Evolutionary conservation across 2,113 vertebrate genomes (phyloP).

Genomic region (Trochalopteron elliotii): DNA sequence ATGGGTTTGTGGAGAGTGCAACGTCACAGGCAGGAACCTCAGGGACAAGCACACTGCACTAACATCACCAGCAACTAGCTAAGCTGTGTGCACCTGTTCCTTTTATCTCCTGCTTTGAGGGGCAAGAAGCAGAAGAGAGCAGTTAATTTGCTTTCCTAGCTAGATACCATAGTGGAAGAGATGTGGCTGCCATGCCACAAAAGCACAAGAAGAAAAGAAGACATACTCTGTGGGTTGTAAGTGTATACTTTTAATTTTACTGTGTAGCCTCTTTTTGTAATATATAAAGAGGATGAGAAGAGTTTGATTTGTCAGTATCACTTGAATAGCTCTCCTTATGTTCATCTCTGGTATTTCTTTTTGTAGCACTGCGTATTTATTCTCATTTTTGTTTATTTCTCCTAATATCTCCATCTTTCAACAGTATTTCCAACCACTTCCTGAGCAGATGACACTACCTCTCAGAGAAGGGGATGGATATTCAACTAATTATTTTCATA

Average conservation of each 20-base stretch:
- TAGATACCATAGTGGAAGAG: background rate
- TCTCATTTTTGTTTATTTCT: background rate
- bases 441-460: background rate
- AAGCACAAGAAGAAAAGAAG: background rate
- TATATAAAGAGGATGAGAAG: background rate
- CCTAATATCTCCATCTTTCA: background rate
- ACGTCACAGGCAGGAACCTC: background rate
- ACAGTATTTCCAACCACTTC: background rate
- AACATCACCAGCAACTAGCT: background rate
- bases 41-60: rapidly evolving
- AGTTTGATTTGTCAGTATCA: background rate
- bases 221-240: background rate
- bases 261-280: background rate
- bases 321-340: background rate
- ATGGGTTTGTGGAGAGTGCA: background rate
- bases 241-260: background rate
- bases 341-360: background rate
- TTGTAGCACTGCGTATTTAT: background rate
- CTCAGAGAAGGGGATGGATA: background rate
- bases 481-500: background rate
- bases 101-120: background rate
- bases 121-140: background rate
- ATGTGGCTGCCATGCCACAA: background rate
- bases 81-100: background rate
- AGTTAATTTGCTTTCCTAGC: background rate